Conservation (phyloP, 30 jellyfish, hydroid and myxozoan genomes). For the Hydractinia echinata region DNA sequence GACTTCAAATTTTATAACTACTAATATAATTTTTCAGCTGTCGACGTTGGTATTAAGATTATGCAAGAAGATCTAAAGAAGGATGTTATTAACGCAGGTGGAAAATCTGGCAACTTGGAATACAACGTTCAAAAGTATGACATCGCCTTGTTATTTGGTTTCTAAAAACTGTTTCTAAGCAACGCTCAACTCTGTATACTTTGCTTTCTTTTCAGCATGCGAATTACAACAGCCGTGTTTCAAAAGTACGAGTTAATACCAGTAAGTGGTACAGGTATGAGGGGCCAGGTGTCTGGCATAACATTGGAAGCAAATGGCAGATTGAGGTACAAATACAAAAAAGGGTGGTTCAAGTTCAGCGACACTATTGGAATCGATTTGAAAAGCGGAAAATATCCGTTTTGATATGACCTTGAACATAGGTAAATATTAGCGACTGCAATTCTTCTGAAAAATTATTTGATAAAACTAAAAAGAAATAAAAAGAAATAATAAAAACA, state of each 20-base stretch:
- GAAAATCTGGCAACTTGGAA: not conserved
- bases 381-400: not conserved
- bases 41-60: slow-evolving; percentile 11
- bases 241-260: not conserved
- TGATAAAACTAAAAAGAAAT: too few species aligned
- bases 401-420: not conserved
- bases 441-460: too few species aligned
- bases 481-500: too few species aligned
- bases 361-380: not conserved
- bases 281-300: slow-evolving; percentile 4
- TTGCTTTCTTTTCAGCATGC: not conserved
- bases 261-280: not conserved
- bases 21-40: not conserved
- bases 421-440: not conserved
- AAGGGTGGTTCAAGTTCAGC: not conserved
- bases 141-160: not conserved
- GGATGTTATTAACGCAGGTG: not conserved
- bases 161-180: not conserved
- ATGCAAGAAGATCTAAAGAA: slow-evolving; percentile 8
- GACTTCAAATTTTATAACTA: not conserved
- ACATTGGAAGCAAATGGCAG: not conserved
- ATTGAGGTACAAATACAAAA: not conserved
- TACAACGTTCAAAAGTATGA: slow-evolving; percentile 2
- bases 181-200: too few species aligned
- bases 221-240: slow-evolving; percentile 1